These are phyloP conservation scores for Troides helena DNA, from an alignment of 2,888 invertebrate species.

Conservation along the genomic window DNA sequence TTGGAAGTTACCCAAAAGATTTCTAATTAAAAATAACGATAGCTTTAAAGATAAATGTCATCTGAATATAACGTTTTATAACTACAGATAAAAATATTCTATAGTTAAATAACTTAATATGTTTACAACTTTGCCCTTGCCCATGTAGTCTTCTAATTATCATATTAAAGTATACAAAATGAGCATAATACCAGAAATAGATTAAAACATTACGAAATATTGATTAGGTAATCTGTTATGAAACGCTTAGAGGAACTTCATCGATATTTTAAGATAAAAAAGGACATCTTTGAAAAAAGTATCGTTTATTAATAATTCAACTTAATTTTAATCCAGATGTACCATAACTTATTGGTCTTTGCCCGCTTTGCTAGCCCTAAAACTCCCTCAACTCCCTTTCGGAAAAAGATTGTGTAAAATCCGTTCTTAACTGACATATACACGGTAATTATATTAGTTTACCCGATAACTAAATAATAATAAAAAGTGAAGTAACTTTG, in stretches of 20 bases:
- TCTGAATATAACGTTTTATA: neutral
- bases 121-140: slow-evolving; percentile 47
- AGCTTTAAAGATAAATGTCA: neutral
- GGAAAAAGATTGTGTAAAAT: no score
- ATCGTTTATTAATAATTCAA: neutral
- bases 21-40: neutral
- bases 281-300: neutral
- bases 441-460: neutral
- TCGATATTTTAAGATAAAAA: neutral
- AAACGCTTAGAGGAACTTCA: neutral
- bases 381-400: no score
- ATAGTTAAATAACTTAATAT: neutral
- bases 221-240: slow-evolving; percentile 48
- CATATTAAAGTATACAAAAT: slow-evolving; percentile 55
- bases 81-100: neutral
- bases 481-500: slow-evolving; percentile 5
- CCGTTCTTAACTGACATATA: no score
- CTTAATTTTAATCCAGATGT: neutral
- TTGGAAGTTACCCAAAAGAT: neutral
- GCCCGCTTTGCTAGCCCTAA: no score
- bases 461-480: neutral
- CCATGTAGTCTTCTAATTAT: slow-evolving; percentile 63
- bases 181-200: slow-evolving; percentile 57
- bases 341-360: no score
- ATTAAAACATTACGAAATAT: slow-evolving; percentile 52